These are phyloP conservation scores for Phenganax marumi DNA, from an alignment of 92 coral and sea anemone species.

Conservation along the genomic window DNA sequence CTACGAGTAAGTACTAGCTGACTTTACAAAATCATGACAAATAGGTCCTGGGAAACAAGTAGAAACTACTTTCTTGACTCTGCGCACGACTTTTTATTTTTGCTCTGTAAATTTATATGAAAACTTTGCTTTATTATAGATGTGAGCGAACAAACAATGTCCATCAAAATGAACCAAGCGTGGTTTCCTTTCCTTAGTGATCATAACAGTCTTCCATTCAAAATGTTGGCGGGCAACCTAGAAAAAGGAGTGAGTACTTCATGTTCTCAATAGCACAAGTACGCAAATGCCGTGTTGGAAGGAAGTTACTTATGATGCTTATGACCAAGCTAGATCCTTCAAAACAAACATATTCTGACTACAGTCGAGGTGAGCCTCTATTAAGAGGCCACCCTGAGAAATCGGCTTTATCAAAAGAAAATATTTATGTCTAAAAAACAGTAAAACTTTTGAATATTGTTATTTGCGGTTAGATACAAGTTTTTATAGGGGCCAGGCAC, in stretches of 20 bases:
- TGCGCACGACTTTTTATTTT: not conserved
- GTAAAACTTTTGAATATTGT: not conserved
- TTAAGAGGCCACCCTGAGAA: too few relatives aligned
- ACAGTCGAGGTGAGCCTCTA: too few relatives aligned
- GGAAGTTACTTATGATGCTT: not conserved
- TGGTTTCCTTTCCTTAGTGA: slow-evolving; percentile 92
- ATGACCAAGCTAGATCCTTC: not conserved
- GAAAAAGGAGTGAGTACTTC: slow-evolving; percentile 65
- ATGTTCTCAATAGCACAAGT: too few relatives aligned
- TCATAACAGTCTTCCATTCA: slow-evolving; percentile 55
- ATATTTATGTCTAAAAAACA: not conserved
- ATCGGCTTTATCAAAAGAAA: not conserved
- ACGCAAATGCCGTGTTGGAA: not conserved
- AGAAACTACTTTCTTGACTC: not conserved
- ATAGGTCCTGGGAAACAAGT: not conserved
- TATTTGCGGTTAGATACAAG: too few relatives aligned
- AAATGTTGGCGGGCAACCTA: slow-evolving; percentile 58
- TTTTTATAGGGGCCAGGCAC: too few relatives aligned
- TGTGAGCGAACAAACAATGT: slow-evolving; percentile 1
- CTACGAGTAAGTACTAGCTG: not conserved
- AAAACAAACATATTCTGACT: not conserved
- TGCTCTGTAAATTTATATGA: too few relatives aligned
- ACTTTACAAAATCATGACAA: not conserved
- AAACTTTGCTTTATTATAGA: not conserved
- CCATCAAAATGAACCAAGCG: slow-evolving; percentile 70